Percentiles rank a stretch among this genome's conserved stretches.
Conservation (phyloP, 1,140 invertebrate species). For the Trichonephila inaurata region DNA sequence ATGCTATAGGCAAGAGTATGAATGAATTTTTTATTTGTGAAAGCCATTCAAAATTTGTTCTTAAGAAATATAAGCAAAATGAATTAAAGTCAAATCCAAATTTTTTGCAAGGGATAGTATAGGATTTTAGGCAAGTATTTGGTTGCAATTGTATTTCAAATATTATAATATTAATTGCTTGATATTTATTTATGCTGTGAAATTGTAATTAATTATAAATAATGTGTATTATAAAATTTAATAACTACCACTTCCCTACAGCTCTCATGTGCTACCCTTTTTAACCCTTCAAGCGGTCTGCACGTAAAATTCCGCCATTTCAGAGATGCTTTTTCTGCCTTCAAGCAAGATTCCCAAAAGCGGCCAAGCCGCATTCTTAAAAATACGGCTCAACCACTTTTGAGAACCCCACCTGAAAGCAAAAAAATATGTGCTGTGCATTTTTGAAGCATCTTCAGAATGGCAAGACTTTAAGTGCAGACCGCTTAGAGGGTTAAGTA, state of each 20-base stretch:
- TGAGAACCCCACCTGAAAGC: too few relatives aligned
- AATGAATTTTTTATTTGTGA: not conserved
- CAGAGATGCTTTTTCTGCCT: too few relatives aligned
- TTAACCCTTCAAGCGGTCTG: too few relatives aligned
- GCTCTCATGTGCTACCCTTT: slow-evolving; percentile 54
- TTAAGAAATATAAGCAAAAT: not conserved
- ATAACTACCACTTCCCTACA: slow-evolving; percentile 47
- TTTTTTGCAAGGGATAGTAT: not conserved
- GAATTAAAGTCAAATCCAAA: too few relatives aligned
- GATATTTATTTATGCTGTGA: not conserved
- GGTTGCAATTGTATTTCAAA: not conserved
- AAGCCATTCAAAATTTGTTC: not conserved
- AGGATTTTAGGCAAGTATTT: slow-evolving; percentile 54
- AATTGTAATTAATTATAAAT: not conserved
- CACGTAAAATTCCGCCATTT: too few relatives aligned
- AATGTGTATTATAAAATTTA: not conserved
- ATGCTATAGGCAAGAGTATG: slow-evolving; percentile 46
- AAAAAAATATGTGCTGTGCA: too few relatives aligned
- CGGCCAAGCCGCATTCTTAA: too few relatives aligned
- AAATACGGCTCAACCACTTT: too few relatives aligned
- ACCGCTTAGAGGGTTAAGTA: too few relatives aligned
- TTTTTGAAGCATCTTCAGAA: too few relatives aligned
- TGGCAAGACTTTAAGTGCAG: too few relatives aligned
- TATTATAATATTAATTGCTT: not conserved
- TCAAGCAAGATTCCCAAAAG: too few relatives aligned